phyloP scores from a whole-genome alignment of 1,140 invertebrate genomes.

The Acromyrmex echinatior region DNA sequence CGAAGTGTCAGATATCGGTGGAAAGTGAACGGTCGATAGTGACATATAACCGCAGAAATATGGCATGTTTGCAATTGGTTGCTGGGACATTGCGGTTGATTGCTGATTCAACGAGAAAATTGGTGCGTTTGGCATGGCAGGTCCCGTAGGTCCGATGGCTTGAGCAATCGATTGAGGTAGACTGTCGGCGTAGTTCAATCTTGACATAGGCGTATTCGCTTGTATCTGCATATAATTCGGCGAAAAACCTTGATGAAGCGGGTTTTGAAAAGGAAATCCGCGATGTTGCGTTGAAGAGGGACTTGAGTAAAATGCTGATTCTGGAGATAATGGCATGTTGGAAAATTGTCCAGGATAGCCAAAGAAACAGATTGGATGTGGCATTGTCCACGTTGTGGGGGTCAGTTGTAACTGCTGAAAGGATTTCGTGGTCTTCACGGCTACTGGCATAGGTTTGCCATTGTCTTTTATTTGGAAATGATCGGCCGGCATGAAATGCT shows the following conservation, averaged over 20 bases:
- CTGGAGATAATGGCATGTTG: constrained; percentile 7
- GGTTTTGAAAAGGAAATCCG: constrained; percentile 19
- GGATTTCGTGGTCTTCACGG: constrained; percentile 67
- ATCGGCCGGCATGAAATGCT: background rate
- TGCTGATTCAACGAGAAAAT: constrained; percentile 28
- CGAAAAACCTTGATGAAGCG: background rate
- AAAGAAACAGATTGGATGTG: constrained; percentile 72
- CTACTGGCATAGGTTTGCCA: constrained; percentile 14
- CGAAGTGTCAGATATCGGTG: constrained; percentile 31
- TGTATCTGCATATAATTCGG: constrained; percentile 57
- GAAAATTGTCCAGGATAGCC: background rate
- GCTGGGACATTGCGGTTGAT: constrained; percentile 15
- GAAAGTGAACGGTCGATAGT: constrained; percentile 71
- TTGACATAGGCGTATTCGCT: background rate
- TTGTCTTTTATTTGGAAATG: background rate
- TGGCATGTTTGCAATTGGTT: constrained; percentile 39
- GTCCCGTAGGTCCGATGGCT: background rate
- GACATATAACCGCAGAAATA: constrained; percentile 79
- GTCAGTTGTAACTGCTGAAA: constrained; percentile 61
- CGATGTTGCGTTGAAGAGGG: background rate
- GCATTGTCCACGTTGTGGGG: constrained; percentile 57
- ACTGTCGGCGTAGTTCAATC: background rate
- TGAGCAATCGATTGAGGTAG: background rate
- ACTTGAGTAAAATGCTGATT: background rate
- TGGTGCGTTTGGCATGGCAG: constrained; percentile 11